Conservation (phyloP, 2,888 invertebrate species). For the Metellina segmentata region DNA sequence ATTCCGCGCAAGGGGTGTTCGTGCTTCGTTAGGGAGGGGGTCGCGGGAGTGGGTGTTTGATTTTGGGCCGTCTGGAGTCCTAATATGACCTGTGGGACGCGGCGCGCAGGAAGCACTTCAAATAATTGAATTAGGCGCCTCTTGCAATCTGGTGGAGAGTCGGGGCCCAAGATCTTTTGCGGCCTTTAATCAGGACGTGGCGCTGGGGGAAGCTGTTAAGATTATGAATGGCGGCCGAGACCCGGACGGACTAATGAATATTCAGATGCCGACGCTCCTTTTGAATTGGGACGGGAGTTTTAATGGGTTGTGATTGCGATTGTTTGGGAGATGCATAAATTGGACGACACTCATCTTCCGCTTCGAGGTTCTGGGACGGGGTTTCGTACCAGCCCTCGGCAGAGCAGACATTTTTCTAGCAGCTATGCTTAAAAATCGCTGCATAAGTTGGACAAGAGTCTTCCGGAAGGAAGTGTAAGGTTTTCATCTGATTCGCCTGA, state of each 20-base stretch:
- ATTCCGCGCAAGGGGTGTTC: conserved; percentile 52
- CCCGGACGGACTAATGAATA: conserved; percentile 43
- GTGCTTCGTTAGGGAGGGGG: conserved; percentile 12
- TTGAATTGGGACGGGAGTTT: conserved; percentile 10
- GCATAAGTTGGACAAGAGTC: too few relatives aligned
- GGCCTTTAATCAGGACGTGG: conserved; percentile 56
- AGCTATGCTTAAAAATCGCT: too few relatives aligned
- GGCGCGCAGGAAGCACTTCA: conserved; percentile 67
- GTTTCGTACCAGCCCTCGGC: too few relatives aligned
- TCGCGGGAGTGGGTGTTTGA: conserved; percentile 29
- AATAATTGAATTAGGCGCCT: conserved; percentile 76
- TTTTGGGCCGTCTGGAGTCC: conserved; percentile 61
- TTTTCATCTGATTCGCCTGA: too few relatives aligned
- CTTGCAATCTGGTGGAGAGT: conserved; percentile 57
- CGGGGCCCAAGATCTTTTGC: conserved; percentile 14
- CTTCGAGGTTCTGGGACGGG: too few relatives aligned
- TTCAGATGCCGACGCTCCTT: conserved; percentile 15
- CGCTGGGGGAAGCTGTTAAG: conserved; percentile 24
- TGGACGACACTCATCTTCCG: too few relatives aligned
- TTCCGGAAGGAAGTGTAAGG: too few relatives aligned
- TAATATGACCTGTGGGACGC: conserved; percentile 66
- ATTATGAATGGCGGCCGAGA: conserved; percentile 31
- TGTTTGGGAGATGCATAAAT: neutral
- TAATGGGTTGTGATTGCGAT: conserved; percentile 49
- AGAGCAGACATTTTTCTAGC: too few relatives aligned